A percentile compares a stretch with the other conserved stretches of the same genome.
phyloP scores from a whole-genome alignment of 2,797 vertebrate genomes.

The Potorous gilbertii region DNA sequence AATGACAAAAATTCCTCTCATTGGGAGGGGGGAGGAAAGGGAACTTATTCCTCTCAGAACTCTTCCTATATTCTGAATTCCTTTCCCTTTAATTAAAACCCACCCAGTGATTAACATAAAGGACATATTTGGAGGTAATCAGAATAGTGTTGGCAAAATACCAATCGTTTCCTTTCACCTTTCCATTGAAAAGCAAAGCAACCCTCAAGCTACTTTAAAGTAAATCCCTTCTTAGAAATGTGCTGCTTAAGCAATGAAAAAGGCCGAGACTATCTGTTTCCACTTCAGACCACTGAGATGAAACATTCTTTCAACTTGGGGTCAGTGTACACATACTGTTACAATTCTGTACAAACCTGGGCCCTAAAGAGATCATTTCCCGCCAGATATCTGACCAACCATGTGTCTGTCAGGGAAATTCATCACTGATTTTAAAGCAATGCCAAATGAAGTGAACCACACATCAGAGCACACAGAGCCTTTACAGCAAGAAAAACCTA shows the following conservation, averaged over 20 bases:
- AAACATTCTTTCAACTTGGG: conserved; percentile 73
- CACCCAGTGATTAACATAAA: conserved; percentile 17
- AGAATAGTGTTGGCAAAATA: conserved; percentile 50
- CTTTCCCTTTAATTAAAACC: conserved; percentile 38
- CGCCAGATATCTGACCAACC: conserved; percentile 70
- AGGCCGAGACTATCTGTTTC: conserved; percentile 68
- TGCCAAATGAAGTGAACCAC: conserved; percentile 68
- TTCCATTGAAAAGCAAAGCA: conserved; percentile 63
- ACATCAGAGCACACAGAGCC: conserved; percentile 8
- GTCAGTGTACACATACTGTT: conserved; percentile 63
- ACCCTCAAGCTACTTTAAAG: conserved; percentile 71
- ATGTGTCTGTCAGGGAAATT: conserved; percentile 78
- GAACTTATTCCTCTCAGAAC: conserved; percentile 2
- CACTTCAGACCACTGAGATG: conserved; percentile 68
- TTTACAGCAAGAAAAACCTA: conserved; percentile 52
- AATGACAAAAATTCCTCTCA: not conserved
- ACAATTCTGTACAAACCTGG: conserved; percentile 69
- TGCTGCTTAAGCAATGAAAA: conserved; percentile 72
- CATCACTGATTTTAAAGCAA: conserved; percentile 58
- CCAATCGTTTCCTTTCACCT: conserved; percentile 58
- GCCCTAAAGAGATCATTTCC: conserved; percentile 76
- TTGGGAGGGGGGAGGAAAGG: not conserved
- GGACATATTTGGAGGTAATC: conserved; percentile 55
- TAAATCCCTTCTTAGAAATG: conserved; percentile 51
- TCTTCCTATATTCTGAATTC: conserved; percentile 42